These are phyloP conservation scores for Phoebastria nigripes DNA, from an alignment of 2,797 vertebrate genomes.

Conservation along the genomic window DNA sequence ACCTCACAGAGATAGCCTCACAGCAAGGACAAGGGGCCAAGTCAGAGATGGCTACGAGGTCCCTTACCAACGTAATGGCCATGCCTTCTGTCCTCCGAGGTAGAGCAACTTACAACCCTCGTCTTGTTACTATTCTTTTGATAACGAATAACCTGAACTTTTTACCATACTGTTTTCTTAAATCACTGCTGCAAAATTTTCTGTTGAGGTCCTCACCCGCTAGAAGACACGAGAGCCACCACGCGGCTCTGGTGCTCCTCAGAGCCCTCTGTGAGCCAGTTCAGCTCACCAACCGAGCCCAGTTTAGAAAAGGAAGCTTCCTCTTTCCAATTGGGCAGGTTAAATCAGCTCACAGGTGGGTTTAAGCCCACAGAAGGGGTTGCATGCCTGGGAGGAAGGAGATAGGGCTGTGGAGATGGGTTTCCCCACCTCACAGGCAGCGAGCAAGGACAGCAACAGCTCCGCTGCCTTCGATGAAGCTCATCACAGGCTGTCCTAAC, in stretches of 20 bases:
- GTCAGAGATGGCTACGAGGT: background rate
- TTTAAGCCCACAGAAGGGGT: background rate
- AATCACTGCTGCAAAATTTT: background rate
- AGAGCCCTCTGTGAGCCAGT: background rate
- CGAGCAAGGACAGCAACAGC: background rate
- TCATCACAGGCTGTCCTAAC: background rate
- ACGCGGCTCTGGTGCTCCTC: background rate
- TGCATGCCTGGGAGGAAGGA: background rate
- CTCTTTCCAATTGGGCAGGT: background rate
- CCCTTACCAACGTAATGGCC: rapidly evolving
- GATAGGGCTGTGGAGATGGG: background rate
- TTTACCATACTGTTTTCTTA: background rate
- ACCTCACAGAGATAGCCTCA: background rate
- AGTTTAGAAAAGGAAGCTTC: background rate
- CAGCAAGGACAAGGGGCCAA: background rate
- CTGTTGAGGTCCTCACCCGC: background rate
- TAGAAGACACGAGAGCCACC: background rate
- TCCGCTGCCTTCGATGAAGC: background rate
- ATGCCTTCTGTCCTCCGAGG: background rate
- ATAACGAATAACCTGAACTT: background rate
- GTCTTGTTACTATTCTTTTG: background rate
- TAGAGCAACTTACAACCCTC: background rate
- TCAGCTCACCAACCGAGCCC: background rate
- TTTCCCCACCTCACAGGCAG: background rate
- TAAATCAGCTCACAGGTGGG: background rate